phyloP scores from a whole-genome alignment of 2,888 invertebrate genomes.

The Chrysodeixis includens region DNA sequence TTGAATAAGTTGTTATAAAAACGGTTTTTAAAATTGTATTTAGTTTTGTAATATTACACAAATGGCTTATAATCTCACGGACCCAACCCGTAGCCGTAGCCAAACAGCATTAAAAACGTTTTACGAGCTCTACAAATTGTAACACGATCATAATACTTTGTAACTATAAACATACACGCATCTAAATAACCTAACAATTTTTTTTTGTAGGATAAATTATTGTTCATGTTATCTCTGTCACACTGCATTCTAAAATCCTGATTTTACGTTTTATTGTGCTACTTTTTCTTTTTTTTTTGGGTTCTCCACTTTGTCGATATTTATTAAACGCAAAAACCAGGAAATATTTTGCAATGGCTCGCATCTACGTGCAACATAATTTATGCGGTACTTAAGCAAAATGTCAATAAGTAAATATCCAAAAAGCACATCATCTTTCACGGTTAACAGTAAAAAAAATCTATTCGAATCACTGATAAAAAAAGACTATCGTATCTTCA shows the following conservation, averaged over 20 bases:
- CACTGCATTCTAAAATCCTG: too few relatives aligned
- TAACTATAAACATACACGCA: constrained; percentile 37
- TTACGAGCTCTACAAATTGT: constrained; percentile 54
- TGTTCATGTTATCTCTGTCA: neutral
- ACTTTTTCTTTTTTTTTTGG: too few relatives aligned
- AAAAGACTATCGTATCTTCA: constrained; percentile 15
- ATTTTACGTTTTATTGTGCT: too few relatives aligned
- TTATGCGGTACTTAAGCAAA: too few relatives aligned
- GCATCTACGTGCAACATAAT: too few relatives aligned
- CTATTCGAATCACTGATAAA: constrained; percentile 14
- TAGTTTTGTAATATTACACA: constrained; percentile 42
- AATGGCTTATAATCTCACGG: constrained; percentile 21
- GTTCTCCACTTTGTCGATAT: too few relatives aligned
- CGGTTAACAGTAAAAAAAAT: too few relatives aligned
- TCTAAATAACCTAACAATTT: constrained; percentile 29
- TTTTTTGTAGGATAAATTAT: constrained; percentile 9
- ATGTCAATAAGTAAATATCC: too few relatives aligned
- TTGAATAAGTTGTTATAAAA: neutral
- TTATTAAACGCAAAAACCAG: too few relatives aligned
- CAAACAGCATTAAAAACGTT: constrained; percentile 45
- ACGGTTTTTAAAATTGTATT: neutral
- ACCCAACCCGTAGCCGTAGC: constrained; percentile 28
- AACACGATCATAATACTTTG: constrained; percentile 41
- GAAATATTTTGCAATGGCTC: too few relatives aligned
- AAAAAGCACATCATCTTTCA: too few relatives aligned